Base-by-base conservation (phyloP, 92 coral and sea anemone genomes). In the Actinernus sp. region DNA sequence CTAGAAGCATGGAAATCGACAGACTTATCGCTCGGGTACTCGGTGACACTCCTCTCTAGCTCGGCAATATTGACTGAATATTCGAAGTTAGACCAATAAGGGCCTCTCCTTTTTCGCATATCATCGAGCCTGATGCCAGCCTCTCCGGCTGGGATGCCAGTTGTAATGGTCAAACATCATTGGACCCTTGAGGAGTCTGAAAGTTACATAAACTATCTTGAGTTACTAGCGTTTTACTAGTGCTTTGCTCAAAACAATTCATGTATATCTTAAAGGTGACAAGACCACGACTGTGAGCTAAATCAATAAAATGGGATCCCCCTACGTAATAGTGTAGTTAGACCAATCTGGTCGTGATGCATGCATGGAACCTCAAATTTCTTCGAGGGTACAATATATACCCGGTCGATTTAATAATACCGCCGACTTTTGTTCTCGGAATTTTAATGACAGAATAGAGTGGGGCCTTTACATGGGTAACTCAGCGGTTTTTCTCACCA, bases 71-170 rank as follows among this genome's bases (percentile, higher is more conserved):
- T n/a, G n/a, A n/a, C n/a, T n/a, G n/a, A n/a, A n/a, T n/a, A n/a
- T n/a, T n/a, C n/a, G n/a, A n/a, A n/a, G n/a, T n/a, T n/a, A n/a
- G n/a, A n/a, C n/a, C n/a, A n/a, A n/a, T n/a, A n/a, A n/a, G n/a
- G n/a, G n/a, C n/a, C n/a, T n/a, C n/a, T n/a, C n/a, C n/a, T n/a
- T n/a, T n/a, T n/a, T n/a, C n/a, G n/a, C n/a, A n/a, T n/a, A n/a
- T n/a, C n/a, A 63, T 65, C 55, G 76, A 65, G 41, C 16, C 56
- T 59, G 86, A 71, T 52, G 81, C 87, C n/a, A 80, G 87, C 31
- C 22, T 61, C 7, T 14, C 29, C 5, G 73, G 83, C 2, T 67
- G 77, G 73, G 65, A 82, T 41, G 82, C 82, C 0, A 13, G 53
- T 24, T 32, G 82, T 54, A 14, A 33, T 44, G 41, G 54, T 10